Percentiles rank a stretch among this genome's conserved stretches.
These are phyloP conservation scores for Caenorhabditis sp. DNA, from an alignment of 2,888 invertebrate genomes.

Conservation along the genomic window DNA sequence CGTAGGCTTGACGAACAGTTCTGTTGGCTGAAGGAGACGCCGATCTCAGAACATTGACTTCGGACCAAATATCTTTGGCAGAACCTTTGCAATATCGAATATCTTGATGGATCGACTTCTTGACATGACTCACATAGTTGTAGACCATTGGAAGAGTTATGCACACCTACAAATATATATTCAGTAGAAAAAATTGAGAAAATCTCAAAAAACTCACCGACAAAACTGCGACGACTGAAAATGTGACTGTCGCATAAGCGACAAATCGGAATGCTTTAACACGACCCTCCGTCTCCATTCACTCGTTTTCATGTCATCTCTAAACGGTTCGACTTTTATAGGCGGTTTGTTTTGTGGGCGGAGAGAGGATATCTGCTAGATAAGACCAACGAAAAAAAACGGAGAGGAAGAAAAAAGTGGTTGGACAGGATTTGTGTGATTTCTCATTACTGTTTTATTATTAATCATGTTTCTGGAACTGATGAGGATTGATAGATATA, in stretches of 20 bases:
- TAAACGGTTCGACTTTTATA: no score
- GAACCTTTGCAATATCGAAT: conserved; percentile 67
- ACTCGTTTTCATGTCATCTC: neutral
- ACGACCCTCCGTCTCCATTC: conserved; percentile 29
- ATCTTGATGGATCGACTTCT: conserved; percentile 64
- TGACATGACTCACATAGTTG: conserved; percentile 68
- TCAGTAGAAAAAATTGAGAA: neutral
- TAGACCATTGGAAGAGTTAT: conserved; percentile 69
- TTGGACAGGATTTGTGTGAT: no score
- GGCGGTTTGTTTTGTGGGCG: no score
- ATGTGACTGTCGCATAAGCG: conserved; percentile 47
- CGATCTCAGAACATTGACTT: conserved; percentile 39
- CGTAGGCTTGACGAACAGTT: conserved; percentile 55
- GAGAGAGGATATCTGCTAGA: no score
- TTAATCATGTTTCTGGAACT: no score
- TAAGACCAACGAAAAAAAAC: no score
- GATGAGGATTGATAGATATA: no score
- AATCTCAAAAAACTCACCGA: conserved; percentile 18
- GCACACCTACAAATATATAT: conserved; percentile 28
- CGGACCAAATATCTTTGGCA: conserved; percentile 65
- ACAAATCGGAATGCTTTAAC: conserved; percentile 49
- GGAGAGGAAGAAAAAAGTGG: no score
- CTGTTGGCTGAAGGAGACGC: conserved; percentile 40
- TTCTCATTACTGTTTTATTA: no score
- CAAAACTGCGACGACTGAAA: conserved; percentile 46